Base-by-base conservation (phyloP, 1,140 invertebrate species). In the Ctenoplectra terminalis region DNA sequence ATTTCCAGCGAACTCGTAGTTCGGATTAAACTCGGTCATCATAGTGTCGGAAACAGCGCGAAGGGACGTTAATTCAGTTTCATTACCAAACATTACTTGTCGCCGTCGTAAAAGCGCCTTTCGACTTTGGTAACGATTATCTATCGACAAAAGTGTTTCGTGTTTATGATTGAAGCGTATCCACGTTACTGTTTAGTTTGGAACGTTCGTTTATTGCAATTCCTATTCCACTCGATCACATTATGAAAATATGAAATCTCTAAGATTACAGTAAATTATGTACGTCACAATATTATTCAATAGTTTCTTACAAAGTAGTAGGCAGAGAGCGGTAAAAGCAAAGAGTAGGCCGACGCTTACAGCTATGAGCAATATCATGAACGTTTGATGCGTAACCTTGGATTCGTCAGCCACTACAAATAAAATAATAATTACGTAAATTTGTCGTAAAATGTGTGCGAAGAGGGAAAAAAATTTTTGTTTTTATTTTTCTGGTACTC, bases 21-120 rank as follows among this genome's bases (percentile, higher is more conserved):
- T 98, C 2, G 98, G 98, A 94, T 99, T 99, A 92, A 98, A 98
- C 88, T 98, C 97, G 1, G 95, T 96, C 89, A 97, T 95, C 91
- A 96, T 96, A 31, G 94, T 95, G 63, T 96, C 96, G 0, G 96
- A 95, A 0, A 96, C 95, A 29, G 95, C 95, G 1, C 97, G 94
- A 0, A 99, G 92, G 0, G 96, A 94, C 79, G 96, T 97, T 9
- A 99, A 93, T 91, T 98, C 97, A 0, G 98, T 94, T 54, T 98
- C 97, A 83, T 97, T 96, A 37, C 97, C 97, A 20, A 96, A 95
- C 46, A 97, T 94, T 70, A 95, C 95, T 92, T 97, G 96, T 60
- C 96, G 95, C 13, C 96, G 95, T 31, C 96, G 88, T 34, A 95
- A 93, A 4, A 96, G 95, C 72, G 96, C 95, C 90, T 97, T 97